Conservation (phyloP, 1,140 invertebrate genomes). For the Tyrophagus putrescentiae region DNA sequence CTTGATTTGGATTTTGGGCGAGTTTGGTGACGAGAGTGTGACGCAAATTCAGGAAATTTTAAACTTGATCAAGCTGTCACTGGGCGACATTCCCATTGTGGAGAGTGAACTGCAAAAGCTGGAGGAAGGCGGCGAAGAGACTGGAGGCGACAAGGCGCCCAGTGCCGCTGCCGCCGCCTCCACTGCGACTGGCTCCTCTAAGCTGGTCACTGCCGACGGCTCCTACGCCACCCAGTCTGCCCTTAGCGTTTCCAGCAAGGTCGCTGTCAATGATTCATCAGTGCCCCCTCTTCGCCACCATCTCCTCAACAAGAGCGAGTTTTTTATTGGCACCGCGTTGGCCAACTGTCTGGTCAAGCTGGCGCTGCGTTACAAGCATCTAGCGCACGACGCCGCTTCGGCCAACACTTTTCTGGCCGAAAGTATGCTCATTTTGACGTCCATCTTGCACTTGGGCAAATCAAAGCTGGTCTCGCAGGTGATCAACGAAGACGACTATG, state of each 20-base stretch:
- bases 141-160: conserved; percentile 35
- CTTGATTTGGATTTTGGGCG: conserved; percentile 93
- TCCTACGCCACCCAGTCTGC: conserved; percentile 96
- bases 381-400: conserved; percentile 23
- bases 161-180: conserved; percentile 27
- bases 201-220: conserved; percentile 88
- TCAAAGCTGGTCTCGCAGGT: conserved; percentile 44
- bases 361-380: conserved; percentile 52
- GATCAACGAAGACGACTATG: conserved; percentile 88
- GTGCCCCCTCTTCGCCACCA: conserved; percentile 69
- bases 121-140: conserved; percentile 44
- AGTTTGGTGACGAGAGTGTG: conserved; percentile 45
- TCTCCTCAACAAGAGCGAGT: conserved; percentile 74
- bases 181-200: conserved; percentile 29
- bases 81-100: conserved; percentile 57
- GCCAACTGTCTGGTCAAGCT: conserved; percentile 82
- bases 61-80: conserved; percentile 35
- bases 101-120: conserved; percentile 58
- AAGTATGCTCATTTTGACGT: conserved; percentile 71
- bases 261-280: conserved; percentile 12
- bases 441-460: conserved; percentile 67
- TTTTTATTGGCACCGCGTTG: conserved; percentile 83
- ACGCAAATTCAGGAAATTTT: conserved; percentile 20
- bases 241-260: conserved; percentile 54
- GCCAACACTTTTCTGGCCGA: conserved; percentile 52